Base-by-base conservation (phyloP, 2,797 vertebrate genomes). In the Hydrocynus forskahlii region DNA sequence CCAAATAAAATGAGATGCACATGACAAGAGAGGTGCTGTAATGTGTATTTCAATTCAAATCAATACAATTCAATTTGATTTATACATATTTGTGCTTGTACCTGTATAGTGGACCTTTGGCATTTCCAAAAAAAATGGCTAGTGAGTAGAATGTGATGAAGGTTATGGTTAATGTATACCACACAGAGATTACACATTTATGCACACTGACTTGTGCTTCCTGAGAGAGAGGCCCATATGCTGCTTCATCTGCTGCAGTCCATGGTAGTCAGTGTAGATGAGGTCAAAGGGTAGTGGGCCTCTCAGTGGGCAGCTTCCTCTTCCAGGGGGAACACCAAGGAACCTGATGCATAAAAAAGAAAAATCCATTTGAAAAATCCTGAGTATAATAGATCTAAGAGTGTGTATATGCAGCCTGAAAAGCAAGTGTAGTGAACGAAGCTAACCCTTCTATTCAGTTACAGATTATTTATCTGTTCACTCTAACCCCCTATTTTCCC, bases 181-280 rank as follows among this genome's bases (percentile, higher is more conserved):
- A 5, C 59, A 25, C 2, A 6, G 13, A 35, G 25, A 29, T 29
- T 63, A 16, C 13, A 35, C 23, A 29, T 63, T 35, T 7, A 63
- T 29, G 25, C 25, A 29, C 14, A 92, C 96, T 95, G 52, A 99
- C 97, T 97, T 97, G 95, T 99, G 96, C 89, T 95, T 97, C 91
- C 93, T 96, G 81, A 99, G 97, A 73, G 98, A 99, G 48, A 99
- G 96, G 13, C 98, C 98, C 98, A 99, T 99, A 92, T 99, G 96
- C 85, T 98, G 97, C 85, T 96, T 98, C 97, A 99, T 98, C 94
- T 99, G 98, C 89, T 98, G 97, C 77, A 99, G 91, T 68, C 98
- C 98, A 0, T 99, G 98, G 91, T 99, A 99, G 93, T 99, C 98
- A 0, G 98, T 99, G 91, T 99, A 99, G 88, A 99, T 96, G 88